phyloP scores from a whole-genome alignment of 2,113 vertebrate species.

The Plotosus lineatus region DNA sequence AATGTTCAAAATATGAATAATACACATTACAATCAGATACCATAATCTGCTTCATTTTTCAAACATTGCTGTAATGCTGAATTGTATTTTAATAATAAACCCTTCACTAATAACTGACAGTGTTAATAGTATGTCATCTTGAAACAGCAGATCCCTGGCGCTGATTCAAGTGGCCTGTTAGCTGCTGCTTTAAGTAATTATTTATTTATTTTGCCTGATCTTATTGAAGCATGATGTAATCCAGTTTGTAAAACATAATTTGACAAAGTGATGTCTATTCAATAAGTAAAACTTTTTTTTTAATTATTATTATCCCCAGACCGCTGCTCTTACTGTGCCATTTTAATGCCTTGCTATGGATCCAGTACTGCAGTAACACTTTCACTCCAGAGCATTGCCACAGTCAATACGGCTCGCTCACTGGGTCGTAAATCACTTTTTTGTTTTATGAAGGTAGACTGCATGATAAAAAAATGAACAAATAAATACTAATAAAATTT shows the following conservation, averaged over 20 bases:
- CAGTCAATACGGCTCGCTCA: constrained; percentile 8
- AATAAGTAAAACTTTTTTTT: neutral
- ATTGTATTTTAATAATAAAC: neutral
- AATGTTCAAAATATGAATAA: too few species aligned
- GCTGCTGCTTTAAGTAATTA: neutral
- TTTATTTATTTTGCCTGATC: neutral
- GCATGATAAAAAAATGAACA: neutral
- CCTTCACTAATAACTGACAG: neutral
- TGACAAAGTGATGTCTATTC: constrained; percentile 3
- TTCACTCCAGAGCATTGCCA: neutral
- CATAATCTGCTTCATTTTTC: neutral
- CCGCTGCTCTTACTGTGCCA: neutral
- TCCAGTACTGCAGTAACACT: constrained; percentile 17
- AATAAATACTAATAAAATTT: constrained; percentile 19
- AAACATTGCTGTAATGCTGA: neutral
- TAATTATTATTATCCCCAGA: neutral
- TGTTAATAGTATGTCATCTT: neutral
- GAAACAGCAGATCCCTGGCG: neutral
- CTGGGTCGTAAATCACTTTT: constrained; percentile 32
- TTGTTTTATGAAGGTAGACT: constrained; percentile 36
- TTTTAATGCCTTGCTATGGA: constrained; percentile 15
- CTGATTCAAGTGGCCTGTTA: neutral
- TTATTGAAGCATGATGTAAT: neutral
- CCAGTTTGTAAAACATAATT: constrained; percentile 11
- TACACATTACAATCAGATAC: too few species aligned